phyloP scores from a whole-genome alignment of 2,797 vertebrate genomes.

The Lutjanus campechanus region DNA sequence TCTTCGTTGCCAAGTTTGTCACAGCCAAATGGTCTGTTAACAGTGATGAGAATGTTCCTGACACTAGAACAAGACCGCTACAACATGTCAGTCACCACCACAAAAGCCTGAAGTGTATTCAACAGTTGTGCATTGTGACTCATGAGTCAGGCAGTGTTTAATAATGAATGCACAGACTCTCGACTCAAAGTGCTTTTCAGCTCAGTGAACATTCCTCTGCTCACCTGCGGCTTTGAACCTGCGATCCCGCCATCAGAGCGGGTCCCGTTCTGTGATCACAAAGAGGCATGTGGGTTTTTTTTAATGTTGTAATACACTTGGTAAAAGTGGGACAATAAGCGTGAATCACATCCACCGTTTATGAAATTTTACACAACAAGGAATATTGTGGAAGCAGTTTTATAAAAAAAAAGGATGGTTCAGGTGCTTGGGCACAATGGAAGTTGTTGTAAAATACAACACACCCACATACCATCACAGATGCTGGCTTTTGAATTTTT shows the following conservation, averaged over 20 bases:
- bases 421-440: too few species aligned
- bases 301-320: neutral
- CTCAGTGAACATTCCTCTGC: conserved; percentile 7
- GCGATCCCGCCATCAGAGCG: neutral
- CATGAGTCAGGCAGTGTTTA: conserved; percentile 4
- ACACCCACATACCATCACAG: too few species aligned
- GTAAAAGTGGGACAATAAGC: conserved; percentile 11
- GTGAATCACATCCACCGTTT: conserved; percentile 3
- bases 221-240: conserved; percentile 28
- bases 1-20: conserved; percentile 39
- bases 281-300: conserved; percentile 51
- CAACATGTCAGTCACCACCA: conserved; percentile 9
- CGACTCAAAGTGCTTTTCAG: conserved; percentile 2
- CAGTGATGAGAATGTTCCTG: conserved; percentile 31
- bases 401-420: neutral
- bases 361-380: neutral
- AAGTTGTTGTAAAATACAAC: too few species aligned
- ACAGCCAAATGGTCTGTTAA: conserved; percentile 46
- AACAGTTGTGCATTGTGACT: conserved; percentile 7
- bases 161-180: neutral
- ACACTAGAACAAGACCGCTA: conserved; percentile 16
- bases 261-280: neutral
- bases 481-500: too few species aligned
- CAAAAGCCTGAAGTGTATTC: conserved; percentile 3
- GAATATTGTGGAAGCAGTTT: neutral